phyloP scores from a whole-genome alignment of 2,797 vertebrate genomes.

The Labeo calbasu region DNA sequence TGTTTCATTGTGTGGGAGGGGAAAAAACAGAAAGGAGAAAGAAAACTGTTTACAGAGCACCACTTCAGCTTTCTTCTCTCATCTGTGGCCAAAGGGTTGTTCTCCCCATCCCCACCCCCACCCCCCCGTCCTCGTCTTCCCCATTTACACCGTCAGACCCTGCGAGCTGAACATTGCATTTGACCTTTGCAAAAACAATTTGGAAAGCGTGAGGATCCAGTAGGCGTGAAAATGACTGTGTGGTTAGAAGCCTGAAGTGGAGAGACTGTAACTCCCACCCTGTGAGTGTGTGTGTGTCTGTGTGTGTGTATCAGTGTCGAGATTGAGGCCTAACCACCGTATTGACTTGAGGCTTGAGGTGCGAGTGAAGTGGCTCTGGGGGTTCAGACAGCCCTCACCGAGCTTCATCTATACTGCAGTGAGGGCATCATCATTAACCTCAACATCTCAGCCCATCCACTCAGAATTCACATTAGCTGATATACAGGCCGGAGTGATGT shows the following conservation, averaged over 20 bases:
- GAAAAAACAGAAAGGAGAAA: not conserved
- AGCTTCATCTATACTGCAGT: conserved; percentile 46
- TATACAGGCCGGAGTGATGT: conserved; percentile 37
- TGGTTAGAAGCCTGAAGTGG: conserved; percentile 48
- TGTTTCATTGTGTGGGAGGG: conserved; percentile 15
- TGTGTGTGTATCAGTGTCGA: not conserved
- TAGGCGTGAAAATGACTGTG: conserved; percentile 57
- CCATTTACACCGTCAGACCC: conserved; percentile 47
- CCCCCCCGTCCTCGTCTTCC: conserved; percentile 19
- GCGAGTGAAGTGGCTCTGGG: conserved; percentile 37
- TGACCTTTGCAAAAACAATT: conserved; percentile 66
- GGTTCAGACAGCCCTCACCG: conserved; percentile 37
- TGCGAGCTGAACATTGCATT: conserved; percentile 56
- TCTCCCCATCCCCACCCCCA: not conserved
- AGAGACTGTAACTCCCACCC: conserved; percentile 45
- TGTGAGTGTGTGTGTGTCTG: conserved; percentile 4
- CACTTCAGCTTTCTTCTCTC: conserved; percentile 7
- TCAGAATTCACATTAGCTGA: conserved; percentile 52
- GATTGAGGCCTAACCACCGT: conserved; percentile 28
- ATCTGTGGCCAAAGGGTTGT: conserved; percentile 24
- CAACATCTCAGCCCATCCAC: conserved; percentile 42
- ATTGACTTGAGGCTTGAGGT: conserved; percentile 44
- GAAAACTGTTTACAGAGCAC: conserved; percentile 6
- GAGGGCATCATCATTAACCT: conserved; percentile 51
- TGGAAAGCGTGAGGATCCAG: conserved; percentile 53